Evolutionary conservation across 1,140 invertebrate genomes (phyloP), one percentile per base, ranked within the genome.

Genomic region (Dendroctonus ponderosae): DNA sequence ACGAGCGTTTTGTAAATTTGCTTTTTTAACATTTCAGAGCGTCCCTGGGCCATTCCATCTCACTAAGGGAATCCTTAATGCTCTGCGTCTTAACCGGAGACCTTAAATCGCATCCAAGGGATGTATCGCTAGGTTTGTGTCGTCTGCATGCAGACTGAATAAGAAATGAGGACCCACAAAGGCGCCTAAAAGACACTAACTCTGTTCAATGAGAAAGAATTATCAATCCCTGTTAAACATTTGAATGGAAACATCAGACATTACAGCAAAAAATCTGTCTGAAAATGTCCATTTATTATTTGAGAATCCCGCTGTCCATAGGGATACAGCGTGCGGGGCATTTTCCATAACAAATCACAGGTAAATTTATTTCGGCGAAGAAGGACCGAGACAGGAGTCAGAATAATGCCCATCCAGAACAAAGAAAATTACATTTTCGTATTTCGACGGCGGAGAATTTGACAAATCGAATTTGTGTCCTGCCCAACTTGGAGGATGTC

Each of bases 371-470:
- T 60, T 60, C 44, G 26, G 43, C 8, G 44, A 15, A 37, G 50
- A 9, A 48, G 57, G n/a, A 60, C 8, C 38, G 44, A 15, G 44
- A 60, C 26, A 48, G 57, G n/a, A 60, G 26, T 46, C 42, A 8
- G 58, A 60, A 60, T 46, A 39, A 49, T 49, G 26, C 44, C 43
- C 58, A 46, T 60, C 58, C 48, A 50, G 44, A 60, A 60, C 44
- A 60, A 60, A 49, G 56, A 60, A 49, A 60, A 60, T 60, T 60
- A 60, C 58, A 49, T 60, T 60, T 60, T 38, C 58, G 11, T 43
- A 26, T 60, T 60, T 49, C 44, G 44, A 12, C 8, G 9, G 54
- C 40, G 58, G 58, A 37, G 37, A 49, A 49, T 60, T 37, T 26
- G 44, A 49, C 43, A 60, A 50, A 60, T 60, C 44, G 41, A 60